A percentile compares a stretch with the other conserved stretches of the same genome.
These are phyloP conservation scores for Semotilus atromaculatus DNA, from an alignment of 2,797 vertebrate genomes.

Conservation along the genomic window DNA sequence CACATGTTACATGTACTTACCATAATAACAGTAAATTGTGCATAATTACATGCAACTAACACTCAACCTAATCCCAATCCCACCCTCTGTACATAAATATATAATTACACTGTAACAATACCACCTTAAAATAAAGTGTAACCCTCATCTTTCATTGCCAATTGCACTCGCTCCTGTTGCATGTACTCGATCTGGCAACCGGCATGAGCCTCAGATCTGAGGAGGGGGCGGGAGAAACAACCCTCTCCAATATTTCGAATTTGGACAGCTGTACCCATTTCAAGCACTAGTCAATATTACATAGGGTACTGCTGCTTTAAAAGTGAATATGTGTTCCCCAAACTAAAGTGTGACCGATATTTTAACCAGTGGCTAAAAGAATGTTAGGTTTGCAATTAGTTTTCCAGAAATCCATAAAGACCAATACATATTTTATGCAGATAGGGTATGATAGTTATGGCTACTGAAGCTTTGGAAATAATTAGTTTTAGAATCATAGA, in stretches of 20 bases:
- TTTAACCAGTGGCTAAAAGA: neutral
- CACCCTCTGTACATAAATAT: too few relatives aligned
- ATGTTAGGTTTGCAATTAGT: constrained; percentile 46
- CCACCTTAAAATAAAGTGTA: too few relatives aligned
- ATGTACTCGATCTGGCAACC: neutral
- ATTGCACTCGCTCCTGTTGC: neutral
- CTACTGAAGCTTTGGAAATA: neutral
- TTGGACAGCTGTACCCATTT: neutral
- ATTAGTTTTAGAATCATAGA: neutral
- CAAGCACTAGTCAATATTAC: neutral
- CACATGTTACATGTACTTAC: too few relatives aligned
- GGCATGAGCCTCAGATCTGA: too few relatives aligned
- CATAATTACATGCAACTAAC: too few relatives aligned
- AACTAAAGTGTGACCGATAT: neutral
- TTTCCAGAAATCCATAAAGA: constrained; percentile 8
- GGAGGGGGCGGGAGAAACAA: neutral
- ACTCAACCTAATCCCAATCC: too few relatives aligned
- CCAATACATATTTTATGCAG: constrained; percentile 16
- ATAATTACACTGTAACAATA: too few relatives aligned
- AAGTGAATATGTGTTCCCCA: neutral
- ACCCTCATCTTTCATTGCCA: too few relatives aligned
- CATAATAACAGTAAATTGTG: too few relatives aligned
- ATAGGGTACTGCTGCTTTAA: neutral
- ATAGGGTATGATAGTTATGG: neutral
- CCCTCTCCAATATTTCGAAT: neutral